Evolutionary conservation across 2,888 invertebrate genomes (phyloP), one percentile per base, ranked within the genome.

Genomic region (Luperina nickerlii): DNA sequence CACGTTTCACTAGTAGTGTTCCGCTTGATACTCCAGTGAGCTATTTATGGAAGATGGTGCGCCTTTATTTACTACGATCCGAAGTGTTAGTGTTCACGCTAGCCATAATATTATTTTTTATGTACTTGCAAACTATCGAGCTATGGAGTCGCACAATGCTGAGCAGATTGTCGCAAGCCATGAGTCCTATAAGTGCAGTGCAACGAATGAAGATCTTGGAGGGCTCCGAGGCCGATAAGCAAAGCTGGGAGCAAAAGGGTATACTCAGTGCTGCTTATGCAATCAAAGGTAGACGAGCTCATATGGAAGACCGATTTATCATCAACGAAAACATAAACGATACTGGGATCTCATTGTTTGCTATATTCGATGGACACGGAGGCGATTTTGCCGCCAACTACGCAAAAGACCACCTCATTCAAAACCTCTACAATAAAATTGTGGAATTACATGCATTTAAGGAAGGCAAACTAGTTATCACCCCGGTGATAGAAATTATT

Each of bases 241-340:
- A 97, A 88, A 97, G 97, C 90, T 99, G 99, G 99, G 98, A 99
- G 92, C 96, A 98, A 82, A 97, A 98, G 91, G 98, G 98, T 72
- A 97, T 97, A 11, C 97, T 98, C 84, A 98, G 98, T 89, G 98
- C 99, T 51, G 99, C 98, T 67, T 99, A 98, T 95, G 99, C 99
- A 51, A 98, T 99, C 83, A 98, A 99, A 95, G 99, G 99, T 4
- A 97, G 99, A 86, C 97, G 99, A 91, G 98, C 98, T 84, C 98
- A 98, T 88, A 99, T 99, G 99, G 99, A 99, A 97, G 99, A 99
- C 95, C 97, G 99, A 92, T 99, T 99, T 94, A 98, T 99, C 78
- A 98, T 99, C 75, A 98, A 98, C 88, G 98, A 98, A 94, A 98
- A 99, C 92, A 98, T 99, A 76, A 98, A 98, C 93, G 98, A 98